Percentiles rank a stretch among this genome's conserved stretches.
phyloP scores from a whole-genome alignment of 2,888 invertebrate species.

The Phortica okadai region DNA sequence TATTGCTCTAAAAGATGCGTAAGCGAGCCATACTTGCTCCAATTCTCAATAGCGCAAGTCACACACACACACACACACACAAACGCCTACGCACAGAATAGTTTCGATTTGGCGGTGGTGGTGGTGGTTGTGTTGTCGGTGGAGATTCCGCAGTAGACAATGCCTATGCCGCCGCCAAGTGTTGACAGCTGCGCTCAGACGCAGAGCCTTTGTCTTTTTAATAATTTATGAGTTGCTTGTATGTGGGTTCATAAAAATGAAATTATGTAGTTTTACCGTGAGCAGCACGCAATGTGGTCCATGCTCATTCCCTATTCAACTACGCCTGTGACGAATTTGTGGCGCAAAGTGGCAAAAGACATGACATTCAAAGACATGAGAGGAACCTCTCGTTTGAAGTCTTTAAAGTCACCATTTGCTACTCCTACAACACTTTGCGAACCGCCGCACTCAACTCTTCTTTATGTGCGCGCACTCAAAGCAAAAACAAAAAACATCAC shows the following conservation, averaged over 20 bases:
- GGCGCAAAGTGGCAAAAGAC: constrained; percentile 37
- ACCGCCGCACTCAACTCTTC: constrained; percentile 17
- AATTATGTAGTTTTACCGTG: constrained; percentile 28
- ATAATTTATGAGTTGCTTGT: constrained; percentile 63
- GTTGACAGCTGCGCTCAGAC: constrained; percentile 60
- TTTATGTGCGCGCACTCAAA: constrained; percentile 2
- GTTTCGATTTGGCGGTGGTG: neutral
- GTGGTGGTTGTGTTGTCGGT: neutral
- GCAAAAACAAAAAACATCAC: neutral
- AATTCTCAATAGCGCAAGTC: constrained; percentile 40
- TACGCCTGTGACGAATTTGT: constrained; percentile 36
- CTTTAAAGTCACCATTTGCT: constrained; percentile 25
- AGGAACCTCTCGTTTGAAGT: constrained; percentile 36
- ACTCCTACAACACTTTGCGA: constrained; percentile 10
- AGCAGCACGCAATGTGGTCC: constrained; percentile 10
- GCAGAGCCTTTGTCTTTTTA: constrained; percentile 27
- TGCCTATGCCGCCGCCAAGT: constrained; percentile 37
- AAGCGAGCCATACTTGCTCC: constrained; percentile 60
- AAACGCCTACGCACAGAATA: constrained; percentile 38
- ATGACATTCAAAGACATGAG: neutral
- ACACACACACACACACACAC: constrained; percentile 32
- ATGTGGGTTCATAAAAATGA: constrained; percentile 39
- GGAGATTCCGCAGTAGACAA: neutral
- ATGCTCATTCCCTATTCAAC: neutral
- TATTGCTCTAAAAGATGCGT: constrained; percentile 45